phyloP scores from a whole-genome alignment of 2,888 invertebrate species.

The Caenorhabditis zanzibari region DNA sequence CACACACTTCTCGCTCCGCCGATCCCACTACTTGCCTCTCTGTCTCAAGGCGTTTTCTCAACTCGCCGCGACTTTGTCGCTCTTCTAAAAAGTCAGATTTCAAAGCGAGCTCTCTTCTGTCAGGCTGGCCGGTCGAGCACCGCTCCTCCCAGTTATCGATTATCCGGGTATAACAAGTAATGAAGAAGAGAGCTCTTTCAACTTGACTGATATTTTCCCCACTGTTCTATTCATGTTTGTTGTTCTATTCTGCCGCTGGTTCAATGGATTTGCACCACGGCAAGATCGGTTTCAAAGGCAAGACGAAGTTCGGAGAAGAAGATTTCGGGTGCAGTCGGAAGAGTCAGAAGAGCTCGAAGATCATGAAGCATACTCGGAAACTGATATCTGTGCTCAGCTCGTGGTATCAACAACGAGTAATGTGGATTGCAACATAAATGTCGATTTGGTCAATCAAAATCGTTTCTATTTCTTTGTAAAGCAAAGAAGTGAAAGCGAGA shows the following conservation, averaged over 20 bases:
- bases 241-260: conserved; percentile 62
- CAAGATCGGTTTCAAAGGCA: conserved; percentile 24
- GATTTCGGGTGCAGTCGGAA: conserved; percentile 55
- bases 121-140: conserved; percentile 57
- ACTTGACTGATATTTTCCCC: conserved; percentile 50
- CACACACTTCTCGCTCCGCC: conserved; percentile 52
- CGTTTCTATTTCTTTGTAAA: conserved; percentile 64
- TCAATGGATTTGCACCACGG: conserved; percentile 34
- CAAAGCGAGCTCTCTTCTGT: conserved; percentile 27
- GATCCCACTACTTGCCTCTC: conserved; percentile 31
- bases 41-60: conserved; percentile 22
- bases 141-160: conserved; percentile 54
- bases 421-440: conserved; percentile 51
- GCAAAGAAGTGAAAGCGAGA: conserved; percentile 42
- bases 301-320: conserved; percentile 35
- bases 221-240: conserved; percentile 65
- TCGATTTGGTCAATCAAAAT: conserved; percentile 47
- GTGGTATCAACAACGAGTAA: conserved; percentile 26
- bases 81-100: conserved; percentile 34
- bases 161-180: conserved; percentile 44
- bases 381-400: conserved; percentile 55
- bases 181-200: conserved; percentile 21
- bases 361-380: conserved; percentile 52
- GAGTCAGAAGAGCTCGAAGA: conserved; percentile 53
- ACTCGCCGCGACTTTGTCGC: conserved; percentile 45